Conservation (phyloP, 2,797 vertebrate species). For the Hephaestus fuliginosus region DNA sequence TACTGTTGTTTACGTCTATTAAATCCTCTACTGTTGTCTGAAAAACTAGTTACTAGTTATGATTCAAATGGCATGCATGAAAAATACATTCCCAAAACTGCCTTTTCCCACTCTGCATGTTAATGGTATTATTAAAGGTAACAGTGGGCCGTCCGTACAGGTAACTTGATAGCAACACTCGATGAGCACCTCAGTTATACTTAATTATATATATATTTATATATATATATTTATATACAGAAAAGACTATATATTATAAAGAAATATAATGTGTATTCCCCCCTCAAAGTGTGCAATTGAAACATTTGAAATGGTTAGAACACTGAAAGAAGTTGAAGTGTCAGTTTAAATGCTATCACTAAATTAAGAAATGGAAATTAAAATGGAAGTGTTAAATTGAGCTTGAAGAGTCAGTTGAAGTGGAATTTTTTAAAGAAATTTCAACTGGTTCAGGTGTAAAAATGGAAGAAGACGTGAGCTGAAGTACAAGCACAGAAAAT, state of each 20-base stretch:
- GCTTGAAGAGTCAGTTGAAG: not conserved
- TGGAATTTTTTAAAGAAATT: not conserved
- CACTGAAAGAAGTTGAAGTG: not conserved
- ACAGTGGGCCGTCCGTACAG: too few relatives aligned
- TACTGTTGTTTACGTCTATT: not conserved
- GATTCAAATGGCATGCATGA: not conserved
- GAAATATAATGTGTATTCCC: too few relatives aligned
- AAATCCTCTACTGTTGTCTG: not conserved
- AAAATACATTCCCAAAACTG: not conserved
- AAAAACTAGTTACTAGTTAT: not conserved
- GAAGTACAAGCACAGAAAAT: not conserved
- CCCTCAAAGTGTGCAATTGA: too few relatives aligned
- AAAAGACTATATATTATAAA: not conserved
- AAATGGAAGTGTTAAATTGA: not conserved
- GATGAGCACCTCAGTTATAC: not conserved
- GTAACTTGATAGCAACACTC: too few relatives aligned
- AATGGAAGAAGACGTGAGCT: not conserved
- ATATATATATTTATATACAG: too few relatives aligned
- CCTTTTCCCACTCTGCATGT: not conserved
- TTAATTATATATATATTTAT: too few relatives aligned
- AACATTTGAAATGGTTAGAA: too few relatives aligned
- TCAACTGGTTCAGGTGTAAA: not conserved
- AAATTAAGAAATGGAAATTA: not conserved
- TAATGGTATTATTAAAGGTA: too few relatives aligned
- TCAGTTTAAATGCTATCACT: not conserved